Evolutionary conservation across 2,113 vertebrate genomes (phyloP).

Genomic region (Uria aalge): DNA sequence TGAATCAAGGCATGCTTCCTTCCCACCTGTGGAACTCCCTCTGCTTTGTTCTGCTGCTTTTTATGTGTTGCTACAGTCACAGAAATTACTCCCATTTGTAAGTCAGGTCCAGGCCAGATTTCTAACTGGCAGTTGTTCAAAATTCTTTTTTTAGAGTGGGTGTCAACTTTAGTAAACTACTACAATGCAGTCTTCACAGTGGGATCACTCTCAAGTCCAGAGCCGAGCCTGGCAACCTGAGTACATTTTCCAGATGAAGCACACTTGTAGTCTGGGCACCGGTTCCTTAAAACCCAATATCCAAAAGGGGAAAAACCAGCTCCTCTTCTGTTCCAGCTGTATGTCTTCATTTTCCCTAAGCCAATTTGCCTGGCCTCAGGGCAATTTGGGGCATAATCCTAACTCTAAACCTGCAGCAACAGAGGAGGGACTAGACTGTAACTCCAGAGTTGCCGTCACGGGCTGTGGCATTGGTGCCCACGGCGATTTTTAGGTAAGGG

Average conservation of each 20-base stretch:
- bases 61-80: not conserved
- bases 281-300: not conserved
- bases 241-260: not conserved
- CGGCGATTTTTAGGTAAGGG: not conserved
- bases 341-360: not conserved
- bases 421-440: not conserved
- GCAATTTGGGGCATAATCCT: not conserved
- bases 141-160: not conserved
- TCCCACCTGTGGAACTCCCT: not conserved
- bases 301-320: not conserved
- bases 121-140: not conserved
- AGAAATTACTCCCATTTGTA: not conserved
- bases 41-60: conserved; percentile 41
- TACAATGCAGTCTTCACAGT: not conserved
- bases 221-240: not conserved
- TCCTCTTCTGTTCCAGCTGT: not conserved
- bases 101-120: not conserved
- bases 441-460: not conserved
- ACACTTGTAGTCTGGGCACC: not conserved
- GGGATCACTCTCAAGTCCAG: not conserved
- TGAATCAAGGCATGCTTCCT: conserved; percentile 44
- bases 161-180: not conserved
- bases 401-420: not conserved
- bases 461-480: rapidly evolving
- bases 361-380: not conserved